Evolutionary conservation across 53 echinoderm and acorn worm genomes (phyloP), one percentile per base, ranked within the genome.

Genomic region (Patiria pectinifera): DNA sequence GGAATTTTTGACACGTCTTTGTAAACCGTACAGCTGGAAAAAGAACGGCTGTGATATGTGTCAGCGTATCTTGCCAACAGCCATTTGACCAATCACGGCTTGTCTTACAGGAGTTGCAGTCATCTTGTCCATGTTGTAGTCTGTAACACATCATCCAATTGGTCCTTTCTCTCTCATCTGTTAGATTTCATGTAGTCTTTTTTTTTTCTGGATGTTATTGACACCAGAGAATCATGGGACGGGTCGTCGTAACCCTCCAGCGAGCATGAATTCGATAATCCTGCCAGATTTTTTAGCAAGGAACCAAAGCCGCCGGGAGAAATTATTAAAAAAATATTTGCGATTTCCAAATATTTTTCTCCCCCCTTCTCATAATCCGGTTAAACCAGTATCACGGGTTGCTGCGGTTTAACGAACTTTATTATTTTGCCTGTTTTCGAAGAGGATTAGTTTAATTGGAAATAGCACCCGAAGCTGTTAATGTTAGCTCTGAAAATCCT

Each of bases 381-480:
- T 58, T 58, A 83, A 60, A 83, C 24, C 16, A n/a, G 16, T 59
- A 45, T 45, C 45, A 79, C 47, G 47, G 35, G 35, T 35, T 43
- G 80, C 3, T 47, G 45, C 14, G 45, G 80, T 44, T 79, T 46
- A 53, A 79, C 16, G 46, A 4, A 6, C 47, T 4, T 2, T 2
- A 44, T 84, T 66, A 66, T 84, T 66, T 45, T 14, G 84, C 22
- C 84, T 13, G 43, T 12, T 63, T 63, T 25, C 84, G 14, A n/a
- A 63, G 23, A 80, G 44, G 80, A 90, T 90, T 90, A 90, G n/a
- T 81, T 77, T 80, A 90, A 90, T 80, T 81, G 90, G 24, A 90
- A 90, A 90, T n/a, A 18, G 35, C 81, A 90, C 90, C 90, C 23
- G 2, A n/a, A 80, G 90, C 62, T 90, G 90, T 66, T 89, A 89